Base-by-base conservation (phyloP, 2,888 invertebrate genomes). In the Spodoptera littoralis region DNA sequence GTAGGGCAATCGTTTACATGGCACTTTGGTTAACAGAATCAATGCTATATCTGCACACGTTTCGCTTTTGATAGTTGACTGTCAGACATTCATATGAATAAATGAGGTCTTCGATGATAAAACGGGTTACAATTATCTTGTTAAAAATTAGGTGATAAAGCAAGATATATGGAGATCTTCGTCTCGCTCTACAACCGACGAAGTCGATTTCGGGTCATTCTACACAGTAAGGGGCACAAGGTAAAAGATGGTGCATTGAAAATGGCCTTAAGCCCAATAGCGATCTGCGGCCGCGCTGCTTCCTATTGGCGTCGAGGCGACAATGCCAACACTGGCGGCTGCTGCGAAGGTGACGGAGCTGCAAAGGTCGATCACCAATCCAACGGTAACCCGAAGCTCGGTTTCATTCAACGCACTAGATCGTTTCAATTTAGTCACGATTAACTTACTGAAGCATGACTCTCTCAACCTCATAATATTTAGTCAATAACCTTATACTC, bases 161-260 rank as follows among this genome's bases (percentile, higher is more conserved):
- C 45, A 47, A 67, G 54, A 47, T 24, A 55, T 64, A 70, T 74
- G 78, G 71, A 76, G 79, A 80, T 77, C 80, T 69, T 84, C 81
- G 79, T 83, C 81, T 79, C 76, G 80, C 77, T 84, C 76, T 81
- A 82, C 78, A 80, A 78, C 78, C 66, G 76, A 73, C 72, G 76
- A 74, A 79, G 79, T 70, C 70, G 79, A 86, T 92, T 93, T 92
- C 87, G 91, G 94, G 92, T 93, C 93, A 92, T 84, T 88, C 87
- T 81, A 85, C 86, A 84, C 84, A 83, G 86, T 92, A 94, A 94
- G 93, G 92, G 88, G 94, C 90, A 94, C 94, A 94, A 94, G 94
- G 94, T 92, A 92, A 94, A 93, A 94, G 94, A 94, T 94, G 94
- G 94, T 94, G 93, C 94, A 94, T 94, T 94, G 93, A 93, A 90